Base-by-base conservation (phyloP, 1,140 invertebrate genomes). In the Apis cerana region DNA sequence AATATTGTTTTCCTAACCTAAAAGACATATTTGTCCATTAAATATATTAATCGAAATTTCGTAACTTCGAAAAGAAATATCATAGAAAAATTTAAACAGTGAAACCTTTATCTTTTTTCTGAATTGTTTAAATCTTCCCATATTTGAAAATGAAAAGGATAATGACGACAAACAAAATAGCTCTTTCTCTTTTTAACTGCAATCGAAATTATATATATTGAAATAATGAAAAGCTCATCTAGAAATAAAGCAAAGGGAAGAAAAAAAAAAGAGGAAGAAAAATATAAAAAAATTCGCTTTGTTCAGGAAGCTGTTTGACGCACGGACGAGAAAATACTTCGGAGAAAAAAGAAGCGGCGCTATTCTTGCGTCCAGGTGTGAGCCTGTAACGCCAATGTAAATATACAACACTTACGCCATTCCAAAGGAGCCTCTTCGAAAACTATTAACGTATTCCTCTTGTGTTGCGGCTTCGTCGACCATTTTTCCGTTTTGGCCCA, bases 341-440 rank as follows among this genome's bases (percentile, higher is more conserved):
- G 74, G 61, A n/a, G 69, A 85, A 88, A 82, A 43, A 86, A 86
- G 77, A 86, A 79, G 80, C 83, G 82, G 72, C 75, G 89, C 92
- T 93, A 94, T 94, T 94, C 89, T 91, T 88, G 89, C 88, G 82
- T 80, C 92, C 92, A 94, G 92, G 92, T 93, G 93, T 90, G 87
- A 92, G 89, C 74, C 86, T 92, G 92, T 92, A 92, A 89, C 89
- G 90, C 83, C 86, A 88, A 23, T 89, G 85, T 89, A 89, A 89
- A 89, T 88, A 89, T 89, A 89, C 88, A 89, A 89, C 88, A 89
- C 88, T 89, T 89, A 89, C 78, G 84, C 85, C 76, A 88, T 89
- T 88, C 72, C 72, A 64, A 76, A 69, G 64, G 48, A 88, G 70
- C 59, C 88, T 88, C 87, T 88, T 88, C 82, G 88, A 76, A 86